Percentiles rank a stretch among this genome's conserved stretches.
phyloP scores from a whole-genome alignment of 2,113 vertebrate species.

The Leucopsar rothschildi region DNA sequence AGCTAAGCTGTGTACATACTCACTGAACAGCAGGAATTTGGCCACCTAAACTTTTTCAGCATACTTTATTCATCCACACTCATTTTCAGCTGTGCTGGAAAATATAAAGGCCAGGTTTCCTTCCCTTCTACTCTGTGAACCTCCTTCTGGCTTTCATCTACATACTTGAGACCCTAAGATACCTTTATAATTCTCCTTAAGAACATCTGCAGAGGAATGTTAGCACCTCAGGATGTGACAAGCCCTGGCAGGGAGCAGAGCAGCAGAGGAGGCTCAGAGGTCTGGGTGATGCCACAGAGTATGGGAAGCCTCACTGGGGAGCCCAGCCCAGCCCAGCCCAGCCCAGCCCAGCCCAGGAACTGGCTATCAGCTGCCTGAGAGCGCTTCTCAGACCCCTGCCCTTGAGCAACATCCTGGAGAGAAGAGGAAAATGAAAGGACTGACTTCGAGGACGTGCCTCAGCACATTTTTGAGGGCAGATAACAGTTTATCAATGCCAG shows the following conservation, averaged over 20 bases:
- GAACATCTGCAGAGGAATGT: accelerated
- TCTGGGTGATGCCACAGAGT: background rate
- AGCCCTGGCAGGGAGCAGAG: background rate
- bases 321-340: background rate
- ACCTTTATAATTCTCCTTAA: background rate
- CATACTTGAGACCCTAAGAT: accelerated
- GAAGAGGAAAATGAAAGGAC: background rate
- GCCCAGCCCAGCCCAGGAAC: background rate
- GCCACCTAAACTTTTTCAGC: background rate
- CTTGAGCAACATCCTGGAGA: background rate
- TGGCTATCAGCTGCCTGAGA: accelerated
- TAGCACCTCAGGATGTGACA: background rate
- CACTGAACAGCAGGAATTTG: accelerated
- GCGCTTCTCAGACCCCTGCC: accelerated
- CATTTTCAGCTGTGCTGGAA: background rate
- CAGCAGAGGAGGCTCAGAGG: too few relatives aligned
- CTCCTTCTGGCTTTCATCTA: background rate
- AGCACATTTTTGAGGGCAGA: accelerated
- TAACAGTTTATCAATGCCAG: background rate
- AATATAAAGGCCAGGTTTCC: accelerated
- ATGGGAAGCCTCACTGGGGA: accelerated
- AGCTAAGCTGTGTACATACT: background rate
- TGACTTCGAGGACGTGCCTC: accelerated
- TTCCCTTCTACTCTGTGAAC: background rate
- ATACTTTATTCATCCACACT: background rate